These are phyloP conservation scores for Serrognathus titanus DNA, from an alignment of 2,888 invertebrate species.

Conservation along the genomic window DNA sequence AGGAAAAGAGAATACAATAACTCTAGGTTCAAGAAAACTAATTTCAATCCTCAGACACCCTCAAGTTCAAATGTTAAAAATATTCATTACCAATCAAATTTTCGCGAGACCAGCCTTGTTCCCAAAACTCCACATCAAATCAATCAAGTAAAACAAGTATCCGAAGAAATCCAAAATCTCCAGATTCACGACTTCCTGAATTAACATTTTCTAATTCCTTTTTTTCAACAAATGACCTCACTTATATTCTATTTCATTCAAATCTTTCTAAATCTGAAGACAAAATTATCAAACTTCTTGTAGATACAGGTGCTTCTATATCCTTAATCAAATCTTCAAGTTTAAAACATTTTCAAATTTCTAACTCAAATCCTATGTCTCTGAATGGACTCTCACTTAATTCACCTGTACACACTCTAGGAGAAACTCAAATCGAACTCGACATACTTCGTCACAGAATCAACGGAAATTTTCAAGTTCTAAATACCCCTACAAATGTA, in stretches of 20 bases:
- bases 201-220: neutral
- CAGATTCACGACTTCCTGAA: no score
- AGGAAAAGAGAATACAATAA: constrained; percentile 17
- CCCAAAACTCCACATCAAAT: neutral
- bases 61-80: no score
- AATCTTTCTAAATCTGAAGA: no score
- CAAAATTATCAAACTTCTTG: constrained; percentile 19
- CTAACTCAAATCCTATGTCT: neutral
- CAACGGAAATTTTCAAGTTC: neutral
- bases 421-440: neutral
- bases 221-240: neutral
- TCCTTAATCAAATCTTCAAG: constrained; percentile 21
- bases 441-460: neutral
- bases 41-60: neutral
- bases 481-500: constrained; percentile 4
- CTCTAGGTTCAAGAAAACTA: neutral
- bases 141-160: neutral
- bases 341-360: neutral
- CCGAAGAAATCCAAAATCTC: neutral
- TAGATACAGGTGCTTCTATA: constrained; percentile 27
- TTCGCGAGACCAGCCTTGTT: no score
- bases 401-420: neutral
- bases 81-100: no score
- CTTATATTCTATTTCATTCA: neutral
- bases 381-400: neutral